Conservation (phyloP, 2,888 invertebrate genomes). For the Rutpela maculata region DNA sequence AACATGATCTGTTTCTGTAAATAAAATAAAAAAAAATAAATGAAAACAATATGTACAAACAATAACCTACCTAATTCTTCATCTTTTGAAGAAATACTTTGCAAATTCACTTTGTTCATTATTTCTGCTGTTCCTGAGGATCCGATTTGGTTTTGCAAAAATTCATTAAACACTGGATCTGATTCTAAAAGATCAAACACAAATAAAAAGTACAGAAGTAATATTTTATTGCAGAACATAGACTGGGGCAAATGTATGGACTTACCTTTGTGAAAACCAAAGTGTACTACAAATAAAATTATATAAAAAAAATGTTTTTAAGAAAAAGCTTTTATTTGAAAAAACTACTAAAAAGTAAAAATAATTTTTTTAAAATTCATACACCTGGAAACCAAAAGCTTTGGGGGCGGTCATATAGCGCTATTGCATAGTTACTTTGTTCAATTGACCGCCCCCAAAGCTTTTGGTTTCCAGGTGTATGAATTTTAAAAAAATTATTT, state of each 20-base stretch:
- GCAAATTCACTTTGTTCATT: conserved; percentile 52
- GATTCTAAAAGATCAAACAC: conserved; percentile 57
- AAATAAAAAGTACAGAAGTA: background rate
- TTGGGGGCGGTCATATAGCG: too few relatives aligned
- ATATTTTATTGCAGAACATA: background rate
- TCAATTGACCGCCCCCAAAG: too few relatives aligned
- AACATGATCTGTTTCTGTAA: background rate
- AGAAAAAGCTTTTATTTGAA: too few relatives aligned
- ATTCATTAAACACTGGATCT: conserved; percentile 62
- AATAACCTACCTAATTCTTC: conserved; percentile 60
- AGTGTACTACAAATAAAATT: too few relatives aligned
- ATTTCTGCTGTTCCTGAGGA: conserved; percentile 47
- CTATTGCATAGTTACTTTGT: too few relatives aligned
- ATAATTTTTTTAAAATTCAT: too few relatives aligned
- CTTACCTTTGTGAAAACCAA: background rate
- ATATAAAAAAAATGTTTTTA: too few relatives aligned
- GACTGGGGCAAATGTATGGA: background rate
- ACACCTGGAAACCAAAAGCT: too few relatives aligned
- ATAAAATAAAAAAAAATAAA: background rate
- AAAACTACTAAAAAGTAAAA: too few relatives aligned
- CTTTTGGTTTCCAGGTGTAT: too few relatives aligned
- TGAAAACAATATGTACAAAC: background rate
- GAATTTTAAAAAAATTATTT: too few relatives aligned
- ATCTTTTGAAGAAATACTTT: conserved; percentile 55
- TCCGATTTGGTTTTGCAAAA: conserved; percentile 58